These are phyloP conservation scores for Andrena marginata DNA, from an alignment of 2,888 invertebrate genomes.

Conservation along the genomic window DNA sequence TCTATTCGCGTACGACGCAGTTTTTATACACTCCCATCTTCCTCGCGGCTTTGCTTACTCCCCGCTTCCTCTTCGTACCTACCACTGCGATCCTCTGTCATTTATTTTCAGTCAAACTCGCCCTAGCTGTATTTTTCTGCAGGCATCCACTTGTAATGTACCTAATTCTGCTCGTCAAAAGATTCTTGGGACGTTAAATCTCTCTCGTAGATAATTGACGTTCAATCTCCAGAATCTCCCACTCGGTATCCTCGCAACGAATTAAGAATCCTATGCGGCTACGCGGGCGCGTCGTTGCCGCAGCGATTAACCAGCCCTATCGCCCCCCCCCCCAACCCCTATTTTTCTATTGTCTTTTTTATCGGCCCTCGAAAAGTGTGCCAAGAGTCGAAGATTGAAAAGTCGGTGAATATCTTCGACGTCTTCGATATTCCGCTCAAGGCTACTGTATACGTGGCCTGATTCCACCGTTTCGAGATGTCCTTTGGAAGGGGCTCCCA, in stretches of 20 bases:
- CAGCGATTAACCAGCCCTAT: constrained; percentile 44
- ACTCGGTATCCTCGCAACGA: neutral
- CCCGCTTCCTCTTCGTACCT: neutral
- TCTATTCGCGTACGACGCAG: constrained; percentile 67
- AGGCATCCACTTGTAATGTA: too few species aligned
- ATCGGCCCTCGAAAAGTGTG: constrained; percentile 55
- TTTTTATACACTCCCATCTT: constrained; percentile 45
- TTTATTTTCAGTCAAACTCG: neutral
- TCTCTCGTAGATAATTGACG: neutral
- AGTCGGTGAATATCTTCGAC: constrained; percentile 62
- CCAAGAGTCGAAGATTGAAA: constrained; percentile 64
- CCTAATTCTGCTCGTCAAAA: too few species aligned
- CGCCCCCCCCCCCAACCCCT: too few species aligned
- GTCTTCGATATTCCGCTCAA: constrained; percentile 65
- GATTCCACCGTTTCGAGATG: constrained; percentile 62
- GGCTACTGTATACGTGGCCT: constrained; percentile 63
- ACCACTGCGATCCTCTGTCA: neutral
- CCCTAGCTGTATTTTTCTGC: too few species aligned
- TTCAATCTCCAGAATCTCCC: neutral
- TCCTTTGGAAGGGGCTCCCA: constrained; percentile 49
- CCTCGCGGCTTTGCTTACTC: neutral
- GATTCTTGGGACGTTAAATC: neutral
- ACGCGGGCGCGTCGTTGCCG: constrained; percentile 14
- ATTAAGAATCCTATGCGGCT: neutral
- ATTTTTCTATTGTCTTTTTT: constrained; percentile 61